Evolutionary conservation across 2,113 vertebrate species (phyloP), one percentile per base, ranked within the genome.

Genomic region (Strigops habroptila): DNA sequence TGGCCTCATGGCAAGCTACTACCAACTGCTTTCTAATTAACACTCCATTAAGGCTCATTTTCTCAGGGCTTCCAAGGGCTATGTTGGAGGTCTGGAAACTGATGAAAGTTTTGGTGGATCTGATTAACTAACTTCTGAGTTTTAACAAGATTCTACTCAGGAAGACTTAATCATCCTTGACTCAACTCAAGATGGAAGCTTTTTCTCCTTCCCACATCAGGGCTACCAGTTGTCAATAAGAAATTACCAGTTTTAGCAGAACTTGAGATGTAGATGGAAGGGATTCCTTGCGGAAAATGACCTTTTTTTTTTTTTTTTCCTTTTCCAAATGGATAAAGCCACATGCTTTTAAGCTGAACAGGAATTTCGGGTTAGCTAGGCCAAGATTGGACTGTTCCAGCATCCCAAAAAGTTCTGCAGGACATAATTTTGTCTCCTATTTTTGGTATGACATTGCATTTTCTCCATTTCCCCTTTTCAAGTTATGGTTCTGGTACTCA

Each of bases 381-480:
- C 10, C 14, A 75, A 25, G 31, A 6, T 0, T 43, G 18, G 33
- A 46, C 60, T 43, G 4, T 83, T 77, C 46, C 60, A 75, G 39
- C n/a, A 88, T 46, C 12, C 51, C 78, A 24, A 18, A n/a, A 71
- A 71, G n/a, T 48, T 88, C 55, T 79, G 12, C 39, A 71, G 48
- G 35, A 60, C 16, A 3, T 39, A 24, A 19, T 75, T 92, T 88
- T 91, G 23, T 84, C 27, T 78, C 73, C 14, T 49, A 1, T 81
- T 86, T 81, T 81, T 75, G 52, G 48, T 24, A 41, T 57, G 49
- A 77, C 31, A 17, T 57, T 86, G 39, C 33, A 41, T 91, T 94
- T 96, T 93, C 69, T 86, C 35, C 9, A 18, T 55, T 88, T 91
- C 35, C 48, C 24, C 39, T 71, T 84, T 91, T 37, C 75, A 82